Conservation (phyloP, 2,888 invertebrate genomes). For the Selenia dentaria region DNA sequence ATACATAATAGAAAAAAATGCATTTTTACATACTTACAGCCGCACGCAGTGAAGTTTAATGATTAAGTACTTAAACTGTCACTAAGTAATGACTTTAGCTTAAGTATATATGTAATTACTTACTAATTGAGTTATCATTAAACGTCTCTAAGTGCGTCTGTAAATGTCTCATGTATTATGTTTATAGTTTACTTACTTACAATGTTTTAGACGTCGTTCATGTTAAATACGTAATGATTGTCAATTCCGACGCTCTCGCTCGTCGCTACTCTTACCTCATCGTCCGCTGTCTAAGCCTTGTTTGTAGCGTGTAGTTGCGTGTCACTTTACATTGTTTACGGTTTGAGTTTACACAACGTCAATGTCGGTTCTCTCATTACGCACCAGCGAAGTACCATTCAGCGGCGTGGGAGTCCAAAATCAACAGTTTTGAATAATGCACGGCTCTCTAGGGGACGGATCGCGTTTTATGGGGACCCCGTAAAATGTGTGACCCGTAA, state of each 20-base stretch:
- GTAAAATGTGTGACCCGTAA: slow-evolving; percentile 12
- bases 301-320: slow-evolving; percentile 15
- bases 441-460: slow-evolving; percentile 18
- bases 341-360: slow-evolving; percentile 17
- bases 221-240: too few species aligned
- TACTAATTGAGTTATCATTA: too few species aligned
- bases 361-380: slow-evolving; percentile 16
- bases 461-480: slow-evolving; percentile 10
- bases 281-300: not conserved
- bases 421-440: slow-evolving; percentile 34
- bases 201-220: too few species aligned
- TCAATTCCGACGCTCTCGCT: slow-evolving; percentile 7
- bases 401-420: slow-evolving; percentile 30
- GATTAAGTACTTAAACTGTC: too few species aligned
- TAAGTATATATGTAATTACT: too few species aligned
- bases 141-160: too few species aligned
- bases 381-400: slow-evolving; percentile 18
- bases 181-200: too few species aligned
- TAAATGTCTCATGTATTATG: too few species aligned
- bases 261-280: not conserved
- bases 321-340: slow-evolving; percentile 17
- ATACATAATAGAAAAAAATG: too few species aligned
- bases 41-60: too few species aligned
- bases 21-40: too few species aligned
- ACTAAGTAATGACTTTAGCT: too few species aligned